Percentiles rank a stretch among this genome's conserved stretches.
Conservation (phyloP, 2,113 vertebrate species). For the Bufo bufo region DNA sequence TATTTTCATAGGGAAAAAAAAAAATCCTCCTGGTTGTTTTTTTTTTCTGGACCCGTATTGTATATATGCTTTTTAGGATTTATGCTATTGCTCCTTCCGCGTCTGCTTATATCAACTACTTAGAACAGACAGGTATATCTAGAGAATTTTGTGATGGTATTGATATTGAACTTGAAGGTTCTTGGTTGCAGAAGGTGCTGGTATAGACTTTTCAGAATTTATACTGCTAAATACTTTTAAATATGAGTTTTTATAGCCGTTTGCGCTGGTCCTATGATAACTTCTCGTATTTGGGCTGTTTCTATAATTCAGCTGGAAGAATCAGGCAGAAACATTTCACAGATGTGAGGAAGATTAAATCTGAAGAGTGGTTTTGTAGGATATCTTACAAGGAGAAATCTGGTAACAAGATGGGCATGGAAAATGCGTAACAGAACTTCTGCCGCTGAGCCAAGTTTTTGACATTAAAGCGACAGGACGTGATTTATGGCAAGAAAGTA, state of each 20-base stretch:
- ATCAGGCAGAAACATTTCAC: not conserved
- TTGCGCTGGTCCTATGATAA: not conserved
- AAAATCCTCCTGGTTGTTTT: no score
- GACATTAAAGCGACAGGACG: slow-evolving; percentile 52
- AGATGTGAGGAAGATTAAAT: not conserved
- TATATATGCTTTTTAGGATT: not conserved
- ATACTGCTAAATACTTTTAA: not conserved
- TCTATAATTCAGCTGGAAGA: not conserved
- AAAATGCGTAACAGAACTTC: slow-evolving; percentile 44
- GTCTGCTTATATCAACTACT: not conserved
- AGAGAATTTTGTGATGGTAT: not conserved
- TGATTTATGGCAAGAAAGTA: slow-evolving; percentile 48
- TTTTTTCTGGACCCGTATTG: not conserved
- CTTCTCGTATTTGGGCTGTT: not conserved
- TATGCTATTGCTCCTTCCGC: not conserved
- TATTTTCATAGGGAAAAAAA: no score
- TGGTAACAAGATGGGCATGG: slow-evolving; percentile 24
- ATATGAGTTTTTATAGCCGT: not conserved
- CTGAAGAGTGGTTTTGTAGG: not conserved
- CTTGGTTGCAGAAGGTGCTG: not conserved
- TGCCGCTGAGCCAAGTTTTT: slow-evolving; percentile 31
- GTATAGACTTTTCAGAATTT: not conserved
- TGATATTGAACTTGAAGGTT: not conserved
- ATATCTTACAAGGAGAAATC: slow-evolving; percentile 14
- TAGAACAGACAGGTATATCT: not conserved